Percentiles rank a stretch among this genome's conserved stretches.
These are phyloP conservation scores for Astropecten irregularis DNA, from an alignment of 53 echinoderm and acorn worm species.

Conservation along the genomic window DNA sequence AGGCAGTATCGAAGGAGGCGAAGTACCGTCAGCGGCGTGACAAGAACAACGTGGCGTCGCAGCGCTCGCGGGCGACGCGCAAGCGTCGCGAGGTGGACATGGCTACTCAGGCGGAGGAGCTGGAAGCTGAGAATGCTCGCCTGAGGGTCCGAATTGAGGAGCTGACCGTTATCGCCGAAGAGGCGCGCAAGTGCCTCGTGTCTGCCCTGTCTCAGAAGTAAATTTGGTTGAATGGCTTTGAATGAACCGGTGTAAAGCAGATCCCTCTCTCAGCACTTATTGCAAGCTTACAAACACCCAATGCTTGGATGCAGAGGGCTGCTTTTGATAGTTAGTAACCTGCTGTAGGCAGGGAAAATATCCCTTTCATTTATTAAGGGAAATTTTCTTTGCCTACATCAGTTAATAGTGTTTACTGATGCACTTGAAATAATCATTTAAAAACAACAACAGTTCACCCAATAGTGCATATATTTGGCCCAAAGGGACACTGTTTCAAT, in stretches of 20 bases:
- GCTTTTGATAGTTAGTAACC: too few species aligned
- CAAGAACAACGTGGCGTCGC: constrained; percentile 84
- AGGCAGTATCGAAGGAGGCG: background rate
- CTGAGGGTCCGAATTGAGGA: constrained; percentile 72
- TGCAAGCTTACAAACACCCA: too few species aligned
- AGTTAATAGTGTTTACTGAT: too few species aligned
- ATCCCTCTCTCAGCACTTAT: too few species aligned
- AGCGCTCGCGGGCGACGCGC: constrained; percentile 65
- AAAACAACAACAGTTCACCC: too few species aligned
- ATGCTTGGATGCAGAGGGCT: too few species aligned
- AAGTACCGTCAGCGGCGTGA: constrained; percentile 70
- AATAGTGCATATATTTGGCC: too few species aligned
- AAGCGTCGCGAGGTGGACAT: constrained; percentile 62
- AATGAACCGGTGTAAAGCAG: background rate
- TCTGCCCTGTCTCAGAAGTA: constrained; percentile 62
- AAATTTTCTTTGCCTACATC: too few species aligned
- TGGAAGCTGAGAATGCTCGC: constrained; percentile 69
- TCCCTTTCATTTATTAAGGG: too few species aligned
- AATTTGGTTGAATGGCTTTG: constrained; percentile 33
- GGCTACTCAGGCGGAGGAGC: constrained; percentile 46
- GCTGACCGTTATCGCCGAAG: constrained; percentile 64
- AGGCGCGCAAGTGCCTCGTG: constrained; percentile 65
- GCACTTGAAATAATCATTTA: too few species aligned
- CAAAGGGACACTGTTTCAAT: too few species aligned
- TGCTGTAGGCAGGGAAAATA: too few species aligned